A percentile compares a stretch with the other conserved stretches of the same genome.
phyloP scores from a whole-genome alignment of 2,797 vertebrate genomes.

The Zenarchopterus dispar region DNA sequence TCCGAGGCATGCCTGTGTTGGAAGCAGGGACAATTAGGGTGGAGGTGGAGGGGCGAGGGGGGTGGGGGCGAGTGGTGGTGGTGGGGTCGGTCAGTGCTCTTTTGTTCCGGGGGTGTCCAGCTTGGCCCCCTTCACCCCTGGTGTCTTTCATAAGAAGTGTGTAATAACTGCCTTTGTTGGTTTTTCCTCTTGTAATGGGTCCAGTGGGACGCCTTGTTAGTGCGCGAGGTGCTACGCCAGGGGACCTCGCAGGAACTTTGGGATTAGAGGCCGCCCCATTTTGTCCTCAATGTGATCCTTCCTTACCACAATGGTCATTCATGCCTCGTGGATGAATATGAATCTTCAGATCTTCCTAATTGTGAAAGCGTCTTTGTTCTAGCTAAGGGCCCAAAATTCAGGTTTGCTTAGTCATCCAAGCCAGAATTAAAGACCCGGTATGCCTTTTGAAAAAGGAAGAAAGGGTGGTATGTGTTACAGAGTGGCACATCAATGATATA shows the following conservation, averaged over 20 bases:
- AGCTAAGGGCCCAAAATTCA: conserved; percentile 30
- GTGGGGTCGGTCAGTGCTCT: conserved; percentile 61
- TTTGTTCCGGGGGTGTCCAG: conserved; percentile 76
- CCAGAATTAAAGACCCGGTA: conserved; percentile 38
- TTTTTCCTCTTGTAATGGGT: conserved; percentile 74
- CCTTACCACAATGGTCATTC: conserved; percentile 61
- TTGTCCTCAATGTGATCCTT: conserved; percentile 56
- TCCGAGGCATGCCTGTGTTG: conserved; percentile 39
- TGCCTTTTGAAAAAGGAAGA: conserved; percentile 26
- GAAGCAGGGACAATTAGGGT: conserved; percentile 26
- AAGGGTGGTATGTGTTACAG: conserved; percentile 41
- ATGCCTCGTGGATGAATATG: conserved; percentile 49
- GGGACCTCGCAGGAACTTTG: conserved; percentile 63
- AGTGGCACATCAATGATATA: conserved; percentile 38
- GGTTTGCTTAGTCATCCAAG: conserved; percentile 46
- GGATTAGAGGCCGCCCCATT: conserved; percentile 63
- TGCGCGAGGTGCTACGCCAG: conserved; percentile 56
- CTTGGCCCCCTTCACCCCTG: conserved; percentile 61
- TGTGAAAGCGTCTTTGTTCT: conserved; percentile 45
- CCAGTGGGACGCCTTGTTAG: conserved; percentile 75
- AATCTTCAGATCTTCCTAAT: conserved; percentile 61
- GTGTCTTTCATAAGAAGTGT: conserved; percentile 73
- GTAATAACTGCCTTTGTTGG: conserved; percentile 79
- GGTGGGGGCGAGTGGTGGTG: conserved; percentile 14
- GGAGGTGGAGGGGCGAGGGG: conserved; percentile 35